phyloP scores from a whole-genome alignment of 2,797 vertebrate genomes.

The Tapera naevia region DNA sequence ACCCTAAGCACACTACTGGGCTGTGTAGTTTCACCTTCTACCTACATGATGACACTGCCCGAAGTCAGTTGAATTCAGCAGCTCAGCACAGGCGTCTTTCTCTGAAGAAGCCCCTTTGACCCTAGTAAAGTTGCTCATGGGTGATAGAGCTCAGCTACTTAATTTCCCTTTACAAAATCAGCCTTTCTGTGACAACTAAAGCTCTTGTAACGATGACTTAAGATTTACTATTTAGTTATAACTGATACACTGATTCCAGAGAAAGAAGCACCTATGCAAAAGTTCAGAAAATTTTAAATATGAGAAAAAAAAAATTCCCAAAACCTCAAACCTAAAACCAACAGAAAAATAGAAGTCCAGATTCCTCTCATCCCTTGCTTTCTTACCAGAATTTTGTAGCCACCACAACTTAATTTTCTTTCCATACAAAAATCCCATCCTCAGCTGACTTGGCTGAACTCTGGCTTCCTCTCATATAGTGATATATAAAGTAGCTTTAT shows the following conservation, averaged over 20 bases:
- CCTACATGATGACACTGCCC: not conserved
- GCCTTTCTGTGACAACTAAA: not conserved
- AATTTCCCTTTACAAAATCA: not conserved
- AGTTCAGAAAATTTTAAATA: not conserved
- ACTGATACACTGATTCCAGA: not conserved
- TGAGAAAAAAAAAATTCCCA: not conserved
- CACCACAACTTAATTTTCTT: not conserved
- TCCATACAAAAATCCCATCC: not conserved
- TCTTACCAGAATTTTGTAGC: not conserved
- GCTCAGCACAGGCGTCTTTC: not conserved
- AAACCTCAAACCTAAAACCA: not conserved
- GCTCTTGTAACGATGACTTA: not conserved
- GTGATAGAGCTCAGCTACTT: not conserved
- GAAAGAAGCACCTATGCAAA: not conserved
- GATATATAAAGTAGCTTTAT: conserved; percentile 25
- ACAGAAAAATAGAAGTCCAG: not conserved
- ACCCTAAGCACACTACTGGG: not conserved
- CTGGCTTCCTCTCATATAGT: not conserved
- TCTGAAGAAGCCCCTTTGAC: not conserved
- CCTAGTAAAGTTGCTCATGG: not conserved
- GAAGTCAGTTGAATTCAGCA: not conserved
- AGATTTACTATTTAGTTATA: not conserved
- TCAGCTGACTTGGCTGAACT: conserved; percentile 11
- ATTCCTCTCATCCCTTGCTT: not conserved
- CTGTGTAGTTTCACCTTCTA: not conserved